phyloP scores from a whole-genome alignment of 2,888 invertebrate genomes.

The Archaeoteleia sp. region DNA sequence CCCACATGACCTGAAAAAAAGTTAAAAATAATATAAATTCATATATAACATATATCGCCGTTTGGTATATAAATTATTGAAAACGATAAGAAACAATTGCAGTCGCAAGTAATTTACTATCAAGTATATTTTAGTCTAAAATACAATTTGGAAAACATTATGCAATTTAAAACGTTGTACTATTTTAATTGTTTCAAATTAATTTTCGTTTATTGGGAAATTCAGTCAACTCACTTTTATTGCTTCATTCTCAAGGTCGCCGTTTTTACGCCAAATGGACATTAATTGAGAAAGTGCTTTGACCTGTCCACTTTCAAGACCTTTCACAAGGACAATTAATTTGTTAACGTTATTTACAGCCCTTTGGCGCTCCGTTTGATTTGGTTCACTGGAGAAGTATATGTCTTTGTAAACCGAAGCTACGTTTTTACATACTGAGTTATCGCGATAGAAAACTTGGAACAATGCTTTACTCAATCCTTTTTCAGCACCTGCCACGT shows the following conservation, averaged over 20 bases:
- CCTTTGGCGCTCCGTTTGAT: constrained; percentile 61
- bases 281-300: constrained; percentile 57
- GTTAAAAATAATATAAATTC: constrained; percentile 53
- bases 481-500: constrained; percentile 82
- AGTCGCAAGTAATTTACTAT: too few species aligned
- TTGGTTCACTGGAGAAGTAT: constrained; percentile 59
- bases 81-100: too few species aligned
- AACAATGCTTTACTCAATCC: constrained; percentile 76
- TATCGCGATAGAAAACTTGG: constrained; percentile 68
- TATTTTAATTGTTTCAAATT: too few species aligned
- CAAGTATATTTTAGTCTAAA: too few species aligned
- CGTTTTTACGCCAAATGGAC: constrained; percentile 62
- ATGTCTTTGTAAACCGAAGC: constrained; percentile 67
- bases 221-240: constrained; percentile 64
- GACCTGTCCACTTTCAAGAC: constrained; percentile 67
- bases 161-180: too few species aligned
- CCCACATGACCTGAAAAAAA: constrained; percentile 85
- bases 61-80: too few species aligned
- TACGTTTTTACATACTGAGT: constrained; percentile 68
- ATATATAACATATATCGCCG: constrained; percentile 4
- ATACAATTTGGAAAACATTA: too few species aligned
- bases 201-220: too few species aligned
- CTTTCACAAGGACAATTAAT: constrained; percentile 64
- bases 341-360: constrained; percentile 60
- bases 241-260: constrained; percentile 62